Evolutionary conservation across 2,113 vertebrate species (phyloP).

Genomic region (Paraplagusia blochii): DNA sequence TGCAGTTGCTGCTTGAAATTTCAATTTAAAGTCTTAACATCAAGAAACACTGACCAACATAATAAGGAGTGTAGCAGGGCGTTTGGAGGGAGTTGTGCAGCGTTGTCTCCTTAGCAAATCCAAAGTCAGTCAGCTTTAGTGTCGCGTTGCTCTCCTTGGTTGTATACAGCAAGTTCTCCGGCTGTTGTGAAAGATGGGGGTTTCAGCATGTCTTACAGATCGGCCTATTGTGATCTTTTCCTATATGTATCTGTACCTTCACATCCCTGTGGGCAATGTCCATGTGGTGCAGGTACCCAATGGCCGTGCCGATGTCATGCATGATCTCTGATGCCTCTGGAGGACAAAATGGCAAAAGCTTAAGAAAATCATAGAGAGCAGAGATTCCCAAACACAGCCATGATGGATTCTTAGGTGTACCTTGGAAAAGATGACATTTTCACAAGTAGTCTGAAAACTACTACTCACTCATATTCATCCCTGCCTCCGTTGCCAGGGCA

Average conservation of each 20-base stretch:
- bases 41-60: slow-evolving; percentile 57
- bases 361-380: neutral
- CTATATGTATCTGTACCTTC: slow-evolving; percentile 74
- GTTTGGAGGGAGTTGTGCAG: slow-evolving; percentile 76
- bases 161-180: slow-evolving; percentile 91
- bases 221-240: neutral
- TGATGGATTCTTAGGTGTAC: no score
- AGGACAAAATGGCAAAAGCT: slow-evolving; percentile 9
- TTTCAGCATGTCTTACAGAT: neutral
- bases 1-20: no score
- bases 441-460: no score
- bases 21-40: neutral
- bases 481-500: no score
- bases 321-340: slow-evolving; percentile 92
- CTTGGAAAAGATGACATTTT: no score
- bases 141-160: slow-evolving; percentile 83
- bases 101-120: slow-evolving; percentile 92
- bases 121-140: slow-evolving; percentile 91
- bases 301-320: slow-evolving; percentile 88
- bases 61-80: slow-evolving; percentile 69
- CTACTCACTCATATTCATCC: no score
- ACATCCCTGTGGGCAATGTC: slow-evolving; percentile 91
- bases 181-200: slow-evolving; percentile 51
- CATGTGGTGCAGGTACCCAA: slow-evolving; percentile 85
- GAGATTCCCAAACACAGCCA: neutral